These are phyloP conservation scores for Athripsodes cinereus DNA, from an alignment of 2,888 invertebrate genomes.

Conservation along the genomic window DNA sequence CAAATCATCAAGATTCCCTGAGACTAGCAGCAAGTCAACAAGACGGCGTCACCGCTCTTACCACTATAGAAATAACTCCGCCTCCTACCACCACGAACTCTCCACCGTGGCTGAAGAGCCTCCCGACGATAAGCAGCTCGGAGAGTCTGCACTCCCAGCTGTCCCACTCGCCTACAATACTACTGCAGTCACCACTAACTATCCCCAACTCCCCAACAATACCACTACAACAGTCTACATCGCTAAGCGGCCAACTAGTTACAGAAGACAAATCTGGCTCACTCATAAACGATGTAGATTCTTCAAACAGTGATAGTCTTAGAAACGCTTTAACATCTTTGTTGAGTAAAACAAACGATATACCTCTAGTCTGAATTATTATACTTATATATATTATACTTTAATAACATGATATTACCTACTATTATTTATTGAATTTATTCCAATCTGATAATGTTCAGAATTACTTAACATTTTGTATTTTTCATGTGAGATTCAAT, in stretches of 20 bases:
- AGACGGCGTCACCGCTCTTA: constrained; percentile 24
- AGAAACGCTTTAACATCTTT: constrained; percentile 16
- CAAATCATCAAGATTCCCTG: constrained; percentile 23
- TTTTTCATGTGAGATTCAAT: too few relatives aligned
- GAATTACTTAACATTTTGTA: too few relatives aligned
- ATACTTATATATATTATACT: too few relatives aligned
- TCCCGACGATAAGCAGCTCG: constrained; percentile 19
- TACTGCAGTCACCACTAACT: constrained; percentile 5
- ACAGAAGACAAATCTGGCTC: constrained; percentile 15
- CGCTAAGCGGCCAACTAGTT: background rate
- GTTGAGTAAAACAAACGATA: constrained; percentile 9
- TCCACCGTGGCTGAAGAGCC: constrained; percentile 25
- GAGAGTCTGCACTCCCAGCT: constrained; percentile 12
- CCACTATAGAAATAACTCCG: constrained; percentile 24
- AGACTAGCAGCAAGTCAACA: constrained; percentile 24
- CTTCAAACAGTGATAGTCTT: constrained; percentile 18
- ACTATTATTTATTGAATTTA: too few relatives aligned
- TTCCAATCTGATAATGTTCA: too few relatives aligned
- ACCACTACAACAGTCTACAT: background rate
- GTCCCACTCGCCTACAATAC: background rate
- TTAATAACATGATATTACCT: too few relatives aligned
- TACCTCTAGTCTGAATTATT: constrained; percentile 12
- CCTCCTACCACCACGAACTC: constrained; percentile 22
- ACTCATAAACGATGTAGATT: constrained; percentile 15
- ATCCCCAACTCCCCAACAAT: background rate